A percentile compares a stretch with the other conserved stretches of the same genome.
Conservation (phyloP, 92 coral and sea anemone genomes). For the Montipora capitata region DNA sequence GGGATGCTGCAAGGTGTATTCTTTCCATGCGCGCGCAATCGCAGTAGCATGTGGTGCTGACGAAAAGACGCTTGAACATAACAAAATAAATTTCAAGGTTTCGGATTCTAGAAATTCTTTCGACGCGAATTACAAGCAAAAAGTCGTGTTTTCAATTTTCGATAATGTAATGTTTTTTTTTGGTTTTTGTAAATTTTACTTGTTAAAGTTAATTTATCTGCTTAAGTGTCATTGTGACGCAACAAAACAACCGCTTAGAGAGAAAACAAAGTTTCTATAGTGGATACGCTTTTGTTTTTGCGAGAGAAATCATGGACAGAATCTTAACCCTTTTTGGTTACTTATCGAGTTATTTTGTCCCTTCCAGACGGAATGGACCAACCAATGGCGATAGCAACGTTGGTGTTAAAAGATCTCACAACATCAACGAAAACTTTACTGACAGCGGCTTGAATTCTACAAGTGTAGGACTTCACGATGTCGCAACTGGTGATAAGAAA, state of each 20-base stretch:
- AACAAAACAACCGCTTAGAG: not conserved
- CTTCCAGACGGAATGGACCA: conserved; percentile 1
- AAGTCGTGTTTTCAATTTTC: not conserved
- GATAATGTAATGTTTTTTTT: not conserved
- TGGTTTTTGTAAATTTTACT: not conserved
- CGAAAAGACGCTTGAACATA: not conserved
- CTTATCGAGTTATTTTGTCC: conserved; percentile 1
- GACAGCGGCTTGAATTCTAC: not conserved
- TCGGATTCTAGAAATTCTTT: not conserved
- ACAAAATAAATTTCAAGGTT: not conserved
- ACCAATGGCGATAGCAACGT: not conserved
- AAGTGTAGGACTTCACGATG: not conserved
- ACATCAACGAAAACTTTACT: not conserved
- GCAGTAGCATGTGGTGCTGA: too few relatives aligned
- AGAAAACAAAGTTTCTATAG: not conserved
- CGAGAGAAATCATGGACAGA: conserved; percentile 20
- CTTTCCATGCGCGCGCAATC: too few relatives aligned
- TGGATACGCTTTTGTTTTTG: not conserved
- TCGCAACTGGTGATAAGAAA: not conserved
- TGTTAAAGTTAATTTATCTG: not conserved
- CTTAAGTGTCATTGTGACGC: conserved; percentile 16
- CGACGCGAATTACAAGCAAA: not conserved
- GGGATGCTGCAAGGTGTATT: too few relatives aligned
- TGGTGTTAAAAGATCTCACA: not conserved
- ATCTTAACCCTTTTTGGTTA: conserved; percentile 21